Evolutionary conservation across 1,140 invertebrate genomes (phyloP), one percentile per base, ranked within the genome.

Genomic region (Zaprionus inermis): DNA sequence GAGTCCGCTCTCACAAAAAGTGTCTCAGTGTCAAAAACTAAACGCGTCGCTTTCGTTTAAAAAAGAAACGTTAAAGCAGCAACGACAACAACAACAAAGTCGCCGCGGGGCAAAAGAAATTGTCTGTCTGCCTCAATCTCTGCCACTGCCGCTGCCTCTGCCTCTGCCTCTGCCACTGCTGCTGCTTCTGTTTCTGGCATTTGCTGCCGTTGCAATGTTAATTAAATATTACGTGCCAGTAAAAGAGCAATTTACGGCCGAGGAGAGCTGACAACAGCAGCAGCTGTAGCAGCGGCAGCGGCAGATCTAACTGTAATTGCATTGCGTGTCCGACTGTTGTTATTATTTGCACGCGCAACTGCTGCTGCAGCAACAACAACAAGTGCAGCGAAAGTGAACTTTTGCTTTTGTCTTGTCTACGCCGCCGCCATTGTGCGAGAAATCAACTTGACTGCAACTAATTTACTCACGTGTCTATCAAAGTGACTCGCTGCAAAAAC

Each of bases 401-500:
- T 79, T 86, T 88, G 83, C 84, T 89, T 88, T 83, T 83, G 67
- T 51, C 60, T 69, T 73, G 46, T 18, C 22, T 58, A 36, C 14
- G 56, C 41, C 56, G 24, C 24, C 24, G 24, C 44, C 44, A 60
- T 59, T 69, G 51, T 73, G 60, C 18, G 55, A 64, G 73, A 72
- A 61, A 71, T 75, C 57, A 71, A 58, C 72, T 76, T 76, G 72
- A 49, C 72, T 68, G 58, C 76, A 72, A 67, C 64, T 72, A 88
- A 89, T 88, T 88, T 88, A 83, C 83, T 86, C 83, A 83, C 83
- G 84, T 78, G 83, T 88, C 83, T 80, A 72, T 89, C 84, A 78
- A 64, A 77, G 51, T 76, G 54, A 58, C 68, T 67, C 18, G 14
- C 30, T 34, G 28, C 51, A 38, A 14, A 30, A 63, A 6, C 58